Evolutionary conservation across 2,797 vertebrate species (phyloP).

Genomic region (Crax fasciolata): DNA sequence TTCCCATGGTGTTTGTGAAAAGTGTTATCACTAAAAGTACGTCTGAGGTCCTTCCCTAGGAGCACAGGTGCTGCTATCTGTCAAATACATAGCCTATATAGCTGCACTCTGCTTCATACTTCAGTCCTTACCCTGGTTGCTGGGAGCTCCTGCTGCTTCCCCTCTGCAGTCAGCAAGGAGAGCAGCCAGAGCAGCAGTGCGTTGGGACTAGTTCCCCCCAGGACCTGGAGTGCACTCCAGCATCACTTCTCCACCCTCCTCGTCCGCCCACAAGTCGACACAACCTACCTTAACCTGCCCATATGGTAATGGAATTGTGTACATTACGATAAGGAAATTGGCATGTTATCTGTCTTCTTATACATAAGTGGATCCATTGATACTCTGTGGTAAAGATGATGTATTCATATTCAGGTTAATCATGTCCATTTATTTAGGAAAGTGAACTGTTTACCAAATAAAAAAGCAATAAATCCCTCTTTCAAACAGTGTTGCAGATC

Average conservation of each 20-base stretch:
- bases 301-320: neutral
- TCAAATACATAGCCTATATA: neutral
- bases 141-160: neutral
- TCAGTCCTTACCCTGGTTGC: neutral
- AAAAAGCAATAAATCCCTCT: neutral
- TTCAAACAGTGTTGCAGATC: neutral
- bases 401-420: neutral
- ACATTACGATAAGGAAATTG: neutral
- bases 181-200: rapidly evolving
- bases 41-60: neutral
- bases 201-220: neutral
- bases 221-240: neutral
- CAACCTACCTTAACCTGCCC: neutral
- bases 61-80: neutral
- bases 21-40: neutral
- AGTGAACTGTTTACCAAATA: neutral
- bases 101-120: neutral
- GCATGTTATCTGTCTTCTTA: neutral
- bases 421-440: neutral
- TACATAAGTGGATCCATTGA: neutral
- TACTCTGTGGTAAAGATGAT: neutral
- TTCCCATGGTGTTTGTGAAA: neutral
- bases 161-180: neutral
- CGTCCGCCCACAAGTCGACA: neutral
- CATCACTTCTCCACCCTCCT: neutral